These are phyloP conservation scores for Brevimyrus niger DNA, from an alignment of 2,113 vertebrate species.

Conservation along the genomic window DNA sequence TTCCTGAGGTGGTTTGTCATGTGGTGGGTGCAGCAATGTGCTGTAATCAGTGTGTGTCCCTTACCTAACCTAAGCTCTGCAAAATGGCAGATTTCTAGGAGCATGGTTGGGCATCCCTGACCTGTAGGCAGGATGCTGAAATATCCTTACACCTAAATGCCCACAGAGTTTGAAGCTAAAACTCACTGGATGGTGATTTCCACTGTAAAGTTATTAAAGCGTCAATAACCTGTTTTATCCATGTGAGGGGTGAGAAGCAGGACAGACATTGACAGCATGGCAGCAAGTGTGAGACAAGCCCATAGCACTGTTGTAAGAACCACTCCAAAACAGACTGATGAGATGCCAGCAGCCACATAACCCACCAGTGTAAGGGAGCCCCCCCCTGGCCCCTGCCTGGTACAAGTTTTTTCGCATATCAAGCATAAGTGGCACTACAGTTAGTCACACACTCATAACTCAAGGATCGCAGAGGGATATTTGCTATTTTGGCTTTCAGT, in stretches of 20 bases:
- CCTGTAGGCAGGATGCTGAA: background rate
- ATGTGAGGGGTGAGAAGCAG: background rate
- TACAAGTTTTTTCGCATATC: background rate
- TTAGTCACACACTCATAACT: background rate
- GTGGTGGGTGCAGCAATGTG: too few relatives aligned
- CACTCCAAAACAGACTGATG: background rate
- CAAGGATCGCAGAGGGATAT: background rate
- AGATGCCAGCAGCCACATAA: background rate
- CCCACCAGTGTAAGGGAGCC: background rate
- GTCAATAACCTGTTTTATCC: background rate
- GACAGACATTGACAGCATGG: background rate
- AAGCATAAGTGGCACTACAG: background rate
- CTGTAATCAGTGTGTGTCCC: too few relatives aligned
- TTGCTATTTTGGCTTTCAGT: background rate
- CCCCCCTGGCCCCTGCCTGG: background rate
- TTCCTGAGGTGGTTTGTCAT: too few relatives aligned
- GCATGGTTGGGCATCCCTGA: background rate
- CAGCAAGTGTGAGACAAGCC: background rate
- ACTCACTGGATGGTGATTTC: background rate
- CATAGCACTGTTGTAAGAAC: background rate
- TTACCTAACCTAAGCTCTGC: background rate
- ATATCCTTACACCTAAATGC: background rate
- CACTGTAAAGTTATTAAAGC: background rate
- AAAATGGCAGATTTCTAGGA: background rate
- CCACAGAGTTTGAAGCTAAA: background rate